Evolutionary conservation across 2,797 vertebrate species (phyloP).

Genomic region (Argyrosomus regius): DNA sequence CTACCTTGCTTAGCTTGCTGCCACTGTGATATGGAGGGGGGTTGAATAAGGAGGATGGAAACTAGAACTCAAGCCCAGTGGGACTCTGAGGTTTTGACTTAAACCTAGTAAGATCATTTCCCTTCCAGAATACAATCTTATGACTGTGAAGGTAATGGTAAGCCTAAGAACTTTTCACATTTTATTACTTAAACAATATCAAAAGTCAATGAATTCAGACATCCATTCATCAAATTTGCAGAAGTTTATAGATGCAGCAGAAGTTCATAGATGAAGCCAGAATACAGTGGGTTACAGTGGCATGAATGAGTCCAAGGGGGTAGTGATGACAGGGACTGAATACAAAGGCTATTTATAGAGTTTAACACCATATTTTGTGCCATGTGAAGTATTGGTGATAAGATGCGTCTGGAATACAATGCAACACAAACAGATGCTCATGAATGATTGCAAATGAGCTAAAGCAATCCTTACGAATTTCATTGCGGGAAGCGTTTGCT

Average conservation of each 20-base stretch:
- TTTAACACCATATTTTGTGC: not conserved
- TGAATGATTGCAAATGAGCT: not conserved
- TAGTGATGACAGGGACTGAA: constrained; percentile 19
- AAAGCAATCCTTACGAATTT: not conserved
- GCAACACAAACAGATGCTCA: not conserved
- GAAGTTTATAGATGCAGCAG: not conserved
- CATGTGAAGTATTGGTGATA: constrained; percentile 1
- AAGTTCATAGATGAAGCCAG: not conserved
- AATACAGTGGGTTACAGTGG: constrained; percentile 24
- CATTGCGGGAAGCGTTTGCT: constrained; percentile 1
- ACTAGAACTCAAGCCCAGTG: constrained; percentile 2
- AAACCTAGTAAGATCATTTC: not conserved
- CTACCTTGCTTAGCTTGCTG: not conserved
- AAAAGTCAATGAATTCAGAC: not conserved
- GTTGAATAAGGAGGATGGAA: constrained; percentile 10
- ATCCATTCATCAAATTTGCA: not conserved
- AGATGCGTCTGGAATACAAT: not conserved
- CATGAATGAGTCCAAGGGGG: constrained; percentile 19
- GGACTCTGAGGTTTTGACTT: not conserved
- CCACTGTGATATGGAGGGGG: not conserved
- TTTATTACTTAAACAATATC: not conserved
- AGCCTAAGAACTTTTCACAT: not conserved
- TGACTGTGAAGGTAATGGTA: not conserved
- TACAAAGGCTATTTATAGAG: constrained; percentile 25
- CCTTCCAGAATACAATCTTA: not conserved